A percentile compares a stretch with the other conserved stretches of the same genome.
Evolutionary conservation across 2,113 vertebrate genomes (phyloP).

Genomic region (Meleagris gallopavo): DNA sequence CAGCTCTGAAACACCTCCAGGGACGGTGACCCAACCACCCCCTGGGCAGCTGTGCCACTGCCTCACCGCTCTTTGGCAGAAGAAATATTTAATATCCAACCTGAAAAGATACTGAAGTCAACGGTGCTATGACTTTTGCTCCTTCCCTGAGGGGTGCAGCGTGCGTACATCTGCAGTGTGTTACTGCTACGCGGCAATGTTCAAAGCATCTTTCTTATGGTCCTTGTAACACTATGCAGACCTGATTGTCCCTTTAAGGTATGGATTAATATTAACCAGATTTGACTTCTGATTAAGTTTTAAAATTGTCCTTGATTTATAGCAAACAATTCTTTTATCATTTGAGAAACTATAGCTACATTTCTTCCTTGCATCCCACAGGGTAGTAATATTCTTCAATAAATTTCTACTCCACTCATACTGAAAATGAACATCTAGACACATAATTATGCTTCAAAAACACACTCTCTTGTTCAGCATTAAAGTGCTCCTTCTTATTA

Average conservation of each 20-base stretch:
- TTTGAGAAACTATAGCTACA: conserved; percentile 42
- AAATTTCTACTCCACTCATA: conserved; percentile 59
- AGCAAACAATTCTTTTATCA: conserved; percentile 4
- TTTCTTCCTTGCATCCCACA: conserved; percentile 22
- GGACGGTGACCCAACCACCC: too few species aligned
- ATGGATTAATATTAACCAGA: background rate
- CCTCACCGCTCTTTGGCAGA: too few species aligned
- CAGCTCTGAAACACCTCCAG: too few species aligned
- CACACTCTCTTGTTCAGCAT: conserved; percentile 25
- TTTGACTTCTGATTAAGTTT: background rate
- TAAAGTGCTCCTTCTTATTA: conserved; percentile 36
- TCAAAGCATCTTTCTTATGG: background rate
- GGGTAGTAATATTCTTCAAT: conserved; percentile 50
- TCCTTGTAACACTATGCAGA: background rate
- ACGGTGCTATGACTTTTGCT: background rate
- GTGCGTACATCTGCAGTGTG: background rate
- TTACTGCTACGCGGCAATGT: background rate
- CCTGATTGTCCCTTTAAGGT: background rate
- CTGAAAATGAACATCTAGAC: conserved; percentile 17
- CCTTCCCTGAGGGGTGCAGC: background rate
- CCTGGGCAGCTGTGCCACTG: too few species aligned
- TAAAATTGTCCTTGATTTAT: background rate
- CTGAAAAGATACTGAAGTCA: background rate
- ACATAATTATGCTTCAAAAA: conserved; percentile 45
- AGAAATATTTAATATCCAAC: too few species aligned